Conservation (phyloP, 2,113 vertebrate genomes). For the Tetrax tetrax region DNA sequence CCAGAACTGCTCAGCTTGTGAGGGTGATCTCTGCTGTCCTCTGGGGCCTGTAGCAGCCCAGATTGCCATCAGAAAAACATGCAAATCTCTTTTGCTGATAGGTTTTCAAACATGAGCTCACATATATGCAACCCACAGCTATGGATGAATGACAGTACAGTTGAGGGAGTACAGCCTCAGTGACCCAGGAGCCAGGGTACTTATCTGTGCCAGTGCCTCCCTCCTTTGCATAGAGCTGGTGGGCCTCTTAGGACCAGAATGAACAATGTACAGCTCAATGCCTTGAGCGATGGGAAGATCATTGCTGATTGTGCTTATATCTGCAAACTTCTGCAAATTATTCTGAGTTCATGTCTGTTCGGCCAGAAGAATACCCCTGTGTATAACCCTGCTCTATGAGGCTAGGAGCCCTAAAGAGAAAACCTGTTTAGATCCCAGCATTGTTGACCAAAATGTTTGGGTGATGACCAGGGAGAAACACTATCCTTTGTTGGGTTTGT, state of each 20-base stretch:
- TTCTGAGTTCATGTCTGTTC: not conserved
- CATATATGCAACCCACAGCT: not conserved
- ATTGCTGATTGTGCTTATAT: not conserved
- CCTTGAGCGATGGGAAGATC: not conserved
- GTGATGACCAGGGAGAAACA: not conserved
- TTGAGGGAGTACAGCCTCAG: not conserved
- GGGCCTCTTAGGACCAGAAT: not conserved
- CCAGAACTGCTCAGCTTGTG: not conserved
- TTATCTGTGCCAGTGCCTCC: not conserved
- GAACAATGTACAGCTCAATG: not conserved
- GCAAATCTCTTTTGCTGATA: not conserved
- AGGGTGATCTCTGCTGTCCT: not conserved
- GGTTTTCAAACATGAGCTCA: not conserved
- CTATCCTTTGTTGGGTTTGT: rapidly evolving
- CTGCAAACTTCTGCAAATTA: not conserved
- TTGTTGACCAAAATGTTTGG: not conserved
- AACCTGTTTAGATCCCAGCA: not conserved
- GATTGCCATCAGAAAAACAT: not conserved
- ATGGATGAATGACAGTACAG: not conserved
- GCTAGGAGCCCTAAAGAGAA: not conserved
- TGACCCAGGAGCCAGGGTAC: not conserved
- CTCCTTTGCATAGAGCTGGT: not conserved
- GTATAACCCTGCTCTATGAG: not conserved
- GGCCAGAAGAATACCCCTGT: not conserved
- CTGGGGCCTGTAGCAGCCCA: not conserved